Evolutionary conservation across 1,140 invertebrate genomes (phyloP), one percentile per base, ranked within the genome.

Genomic region (Pseudomyrmex dendroicus): DNA sequence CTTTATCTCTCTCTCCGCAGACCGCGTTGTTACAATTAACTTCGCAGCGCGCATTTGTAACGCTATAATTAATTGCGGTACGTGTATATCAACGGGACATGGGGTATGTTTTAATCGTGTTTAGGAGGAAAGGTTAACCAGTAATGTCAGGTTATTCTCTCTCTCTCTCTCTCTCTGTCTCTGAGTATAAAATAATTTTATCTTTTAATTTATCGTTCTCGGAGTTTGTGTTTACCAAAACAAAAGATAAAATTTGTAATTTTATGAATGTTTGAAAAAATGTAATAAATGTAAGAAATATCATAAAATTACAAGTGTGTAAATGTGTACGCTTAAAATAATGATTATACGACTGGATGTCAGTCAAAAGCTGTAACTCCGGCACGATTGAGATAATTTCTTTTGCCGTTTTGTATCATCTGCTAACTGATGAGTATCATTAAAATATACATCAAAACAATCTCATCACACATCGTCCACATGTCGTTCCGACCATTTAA

Each of bases 51-150:
- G 8, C 35, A 20, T 35, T 52, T 44, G 25, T 25, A 57, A 54
- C 74, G 3, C n/a, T 59, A 13, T 59, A 78, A 70, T 70, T 70
- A 78, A 78, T 78, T 59, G 54, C 15, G 44, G 9, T 35, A 35
- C 5, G 44, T 74, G 4, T 48, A 25, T n/a, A 57, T 70, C 9
- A 80, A 59, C 35, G 8, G 20, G 35, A 72, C n/a, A 25, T 1
- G 44, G 35, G 17, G 1, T 17, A 35, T 15, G 12, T 72, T 61
- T 80, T 61, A 70, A 78, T 48, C 7, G n/a, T 52, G 15, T 20
- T 22, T 68, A 17, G 50, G 0, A 15, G 64, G 0, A 15, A 66
- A 77, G 20, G 13, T 48, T 35, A 68, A 59, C 57, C n/a, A 12
- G 10, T 22, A 9, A 46, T 12, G 9, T 66, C 20, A 67, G n/a